Evolutionary conservation across 2,888 invertebrate species (phyloP).

Genomic region (Chrysomela aeneicollis): DNA sequence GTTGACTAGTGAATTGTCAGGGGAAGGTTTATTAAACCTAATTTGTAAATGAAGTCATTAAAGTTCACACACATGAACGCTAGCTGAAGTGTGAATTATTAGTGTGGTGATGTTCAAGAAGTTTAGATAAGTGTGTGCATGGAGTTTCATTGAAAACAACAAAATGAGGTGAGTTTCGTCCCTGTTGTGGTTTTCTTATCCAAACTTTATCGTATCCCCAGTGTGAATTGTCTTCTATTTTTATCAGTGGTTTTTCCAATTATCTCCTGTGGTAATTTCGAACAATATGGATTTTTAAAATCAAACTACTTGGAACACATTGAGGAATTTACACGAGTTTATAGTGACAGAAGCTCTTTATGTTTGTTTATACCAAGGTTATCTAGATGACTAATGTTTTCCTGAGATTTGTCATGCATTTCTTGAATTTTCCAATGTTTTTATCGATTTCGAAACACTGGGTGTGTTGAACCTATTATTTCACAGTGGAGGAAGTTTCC

Average conservation of each 20-base stretch:
- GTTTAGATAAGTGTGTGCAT: slow-evolving; percentile 44
- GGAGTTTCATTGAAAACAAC: slow-evolving; percentile 49
- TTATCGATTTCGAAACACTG: slow-evolving; percentile 58
- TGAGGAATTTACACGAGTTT: neutral
- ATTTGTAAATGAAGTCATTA: slow-evolving; percentile 45
- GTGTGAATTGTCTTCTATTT: neutral
- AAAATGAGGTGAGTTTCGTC: slow-evolving; percentile 51
- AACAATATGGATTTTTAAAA: too few relatives aligned
- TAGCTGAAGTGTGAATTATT: slow-evolving; percentile 34
- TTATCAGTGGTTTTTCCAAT: neutral
- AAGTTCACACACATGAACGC: slow-evolving; percentile 34
- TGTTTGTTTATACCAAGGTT: slow-evolving; percentile 32
- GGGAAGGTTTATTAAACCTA: slow-evolving; percentile 30
- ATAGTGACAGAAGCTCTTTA: slow-evolving; percentile 24
- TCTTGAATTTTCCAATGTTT: slow-evolving; percentile 45
- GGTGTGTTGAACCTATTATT: slow-evolving; percentile 58
- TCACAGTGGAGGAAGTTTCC: slow-evolving; percentile 43
- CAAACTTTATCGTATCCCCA: slow-evolving; percentile 13
- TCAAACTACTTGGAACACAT: neutral
- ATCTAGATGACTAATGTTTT: slow-evolving; percentile 23
- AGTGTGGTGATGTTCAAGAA: slow-evolving; percentile 46
- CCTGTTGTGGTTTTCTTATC: slow-evolving; percentile 31
- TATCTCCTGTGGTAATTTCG: too few relatives aligned
- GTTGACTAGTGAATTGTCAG: slow-evolving; percentile 39
- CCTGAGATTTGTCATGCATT: slow-evolving; percentile 27